Evolutionary conservation across 2,113 vertebrate genomes (phyloP).

Genomic region (Gallinago undulata): DNA sequence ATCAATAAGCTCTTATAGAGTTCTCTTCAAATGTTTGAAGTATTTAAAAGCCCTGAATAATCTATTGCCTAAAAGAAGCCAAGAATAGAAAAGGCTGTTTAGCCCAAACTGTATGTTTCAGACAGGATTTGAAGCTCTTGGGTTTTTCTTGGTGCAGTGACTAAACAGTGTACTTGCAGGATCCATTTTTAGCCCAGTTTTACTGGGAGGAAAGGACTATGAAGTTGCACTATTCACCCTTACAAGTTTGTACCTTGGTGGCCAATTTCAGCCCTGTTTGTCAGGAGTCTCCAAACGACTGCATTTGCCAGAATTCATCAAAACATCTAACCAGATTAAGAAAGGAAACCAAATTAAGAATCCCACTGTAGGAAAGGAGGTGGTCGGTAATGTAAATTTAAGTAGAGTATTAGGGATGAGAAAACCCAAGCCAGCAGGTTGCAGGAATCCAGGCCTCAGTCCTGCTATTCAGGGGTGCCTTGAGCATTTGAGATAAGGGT

Average conservation of each 20-base stretch:
- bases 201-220: not conserved
- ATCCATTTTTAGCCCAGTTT: not conserved
- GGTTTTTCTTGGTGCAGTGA: not conserved
- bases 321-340: not conserved
- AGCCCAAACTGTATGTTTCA: not conserved
- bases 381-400: not conserved
- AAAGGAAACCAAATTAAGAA: not conserved
- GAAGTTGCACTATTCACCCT: not conserved
- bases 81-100: not conserved
- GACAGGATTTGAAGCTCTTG: not conserved
- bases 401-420: not conserved
- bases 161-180: not conserved
- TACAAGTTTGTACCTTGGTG: not conserved
- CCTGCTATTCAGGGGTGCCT: not conserved
- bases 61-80: not conserved
- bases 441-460: not conserved
- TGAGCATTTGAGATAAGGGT: not conserved
- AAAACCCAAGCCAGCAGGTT: not conserved
- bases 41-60: not conserved
- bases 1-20: not conserved
- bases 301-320: not conserved
- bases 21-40: not conserved
- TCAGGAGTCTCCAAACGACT: not conserved
- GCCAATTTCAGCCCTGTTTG: not conserved
- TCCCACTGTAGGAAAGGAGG: not conserved